A percentile compares a stretch with the other conserved stretches of the same genome.
phyloP scores from a whole-genome alignment of 1,140 invertebrate species.

The Brachystomella parvula region DNA sequence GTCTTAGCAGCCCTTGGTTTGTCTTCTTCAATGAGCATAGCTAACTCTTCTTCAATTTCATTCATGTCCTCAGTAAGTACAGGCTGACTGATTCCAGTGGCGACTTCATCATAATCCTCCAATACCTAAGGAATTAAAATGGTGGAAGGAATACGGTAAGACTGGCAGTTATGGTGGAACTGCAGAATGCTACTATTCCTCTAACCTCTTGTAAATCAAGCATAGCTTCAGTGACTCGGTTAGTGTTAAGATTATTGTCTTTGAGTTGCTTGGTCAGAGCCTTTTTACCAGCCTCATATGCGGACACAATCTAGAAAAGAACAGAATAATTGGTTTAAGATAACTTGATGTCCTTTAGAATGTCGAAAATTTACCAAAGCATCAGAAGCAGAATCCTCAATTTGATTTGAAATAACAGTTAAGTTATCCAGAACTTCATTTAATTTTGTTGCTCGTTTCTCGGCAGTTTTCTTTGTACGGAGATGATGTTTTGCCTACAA shows the following conservation, averaged over 20 bases:
- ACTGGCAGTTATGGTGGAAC: background rate
- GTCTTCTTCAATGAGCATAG: background rate
- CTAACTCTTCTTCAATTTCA: background rate
- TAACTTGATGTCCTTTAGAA: background rate
- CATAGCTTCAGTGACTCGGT: conserved; percentile 27
- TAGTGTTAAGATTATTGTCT: conserved; percentile 20
- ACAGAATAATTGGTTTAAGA: conserved; percentile 5
- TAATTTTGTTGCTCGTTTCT: conserved; percentile 19
- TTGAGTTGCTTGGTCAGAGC: conserved; percentile 14
- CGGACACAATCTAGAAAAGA: conserved; percentile 12
- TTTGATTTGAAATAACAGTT: conserved; percentile 17
- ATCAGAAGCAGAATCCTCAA: conserved; percentile 30
- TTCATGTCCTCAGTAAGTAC: background rate
- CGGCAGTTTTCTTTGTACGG: conserved; percentile 19
- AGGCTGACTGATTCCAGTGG: background rate
- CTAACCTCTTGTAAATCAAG: conserved; percentile 28
- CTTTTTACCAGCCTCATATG: conserved; percentile 29
- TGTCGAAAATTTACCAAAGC: conserved; percentile 16
- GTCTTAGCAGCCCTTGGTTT: background rate
- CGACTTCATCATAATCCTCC: conserved; percentile 22
- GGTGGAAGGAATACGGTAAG: background rate
- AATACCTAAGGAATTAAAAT: conserved; percentile 18
- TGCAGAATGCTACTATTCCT: background rate
- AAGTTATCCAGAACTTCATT: conserved; percentile 26
- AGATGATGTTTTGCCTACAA: conserved; percentile 31